These are phyloP conservation scores for Astatotilapia flaviijosephi DNA, from an alignment of 2,113 vertebrate species.

Conservation along the genomic window DNA sequence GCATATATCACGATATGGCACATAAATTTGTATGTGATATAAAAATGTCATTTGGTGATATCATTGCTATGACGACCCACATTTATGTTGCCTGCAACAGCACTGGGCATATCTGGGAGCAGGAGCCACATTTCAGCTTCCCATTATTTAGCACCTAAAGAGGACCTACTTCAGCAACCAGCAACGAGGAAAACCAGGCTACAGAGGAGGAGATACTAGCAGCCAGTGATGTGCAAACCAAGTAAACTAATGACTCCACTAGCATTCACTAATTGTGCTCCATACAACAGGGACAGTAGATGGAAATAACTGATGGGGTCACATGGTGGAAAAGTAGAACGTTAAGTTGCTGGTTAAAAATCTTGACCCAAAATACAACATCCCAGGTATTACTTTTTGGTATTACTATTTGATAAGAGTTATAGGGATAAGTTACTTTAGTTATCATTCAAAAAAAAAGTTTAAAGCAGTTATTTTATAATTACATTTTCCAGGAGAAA, in stretches of 20 bases:
- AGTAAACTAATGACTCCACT: background rate
- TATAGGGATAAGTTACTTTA: background rate
- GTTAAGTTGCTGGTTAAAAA: background rate
- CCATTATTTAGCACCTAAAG: background rate
- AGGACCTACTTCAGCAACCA: background rate
- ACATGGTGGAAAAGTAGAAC: background rate
- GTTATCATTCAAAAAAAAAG: background rate
- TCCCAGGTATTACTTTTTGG: background rate
- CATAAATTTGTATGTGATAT: background rate
- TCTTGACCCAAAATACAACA: background rate
- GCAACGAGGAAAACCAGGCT: background rate
- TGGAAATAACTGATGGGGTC: background rate
- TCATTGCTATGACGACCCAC: background rate
- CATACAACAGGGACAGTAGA: background rate
- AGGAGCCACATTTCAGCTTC: background rate
- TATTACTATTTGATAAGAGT: background rate
- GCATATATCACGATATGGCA: background rate
- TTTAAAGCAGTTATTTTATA: background rate
- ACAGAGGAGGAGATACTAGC: background rate
- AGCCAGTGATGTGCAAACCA: background rate
- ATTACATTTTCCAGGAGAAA: background rate
- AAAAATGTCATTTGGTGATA: background rate
- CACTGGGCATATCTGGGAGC: background rate
- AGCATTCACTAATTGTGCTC: background rate
- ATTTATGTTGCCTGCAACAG: background rate